Conservation (phyloP, 2,797 vertebrate species). For the Mus caroli region DNA sequence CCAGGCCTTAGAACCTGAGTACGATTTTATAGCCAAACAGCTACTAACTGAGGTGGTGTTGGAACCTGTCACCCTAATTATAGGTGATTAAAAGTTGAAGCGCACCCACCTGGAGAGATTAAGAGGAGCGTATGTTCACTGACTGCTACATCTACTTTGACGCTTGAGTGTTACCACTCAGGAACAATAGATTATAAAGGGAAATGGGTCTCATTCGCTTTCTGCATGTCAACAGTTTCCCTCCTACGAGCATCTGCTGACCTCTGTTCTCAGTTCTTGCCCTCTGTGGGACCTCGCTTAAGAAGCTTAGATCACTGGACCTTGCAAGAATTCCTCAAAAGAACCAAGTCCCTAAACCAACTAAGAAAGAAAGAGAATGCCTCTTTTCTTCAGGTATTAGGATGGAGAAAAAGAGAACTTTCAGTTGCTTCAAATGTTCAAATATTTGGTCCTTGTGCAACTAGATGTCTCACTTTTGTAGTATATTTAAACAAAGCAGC, state of each 20-base stretch:
- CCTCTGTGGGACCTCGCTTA: neutral
- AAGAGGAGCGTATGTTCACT: conserved; percentile 41
- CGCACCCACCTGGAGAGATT: conserved; percentile 52
- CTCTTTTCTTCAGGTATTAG: neutral
- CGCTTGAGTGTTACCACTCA: neutral
- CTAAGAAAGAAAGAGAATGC: neutral
- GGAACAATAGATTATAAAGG: neutral
- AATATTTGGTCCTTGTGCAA: neutral
- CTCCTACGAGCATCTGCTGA: neutral
- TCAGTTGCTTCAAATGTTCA: neutral
- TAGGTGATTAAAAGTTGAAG: conserved; percentile 75
- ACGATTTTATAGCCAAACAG: conserved; percentile 70
- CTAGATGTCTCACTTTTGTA: neutral
- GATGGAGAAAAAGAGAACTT: neutral
- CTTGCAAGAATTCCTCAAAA: neutral
- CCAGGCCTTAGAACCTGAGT: conserved; percentile 74
- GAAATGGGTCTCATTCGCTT: neutral
- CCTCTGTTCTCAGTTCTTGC: neutral
- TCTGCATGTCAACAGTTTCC: neutral
- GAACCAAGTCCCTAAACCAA: neutral
- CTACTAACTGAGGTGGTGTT: conserved; percentile 76
- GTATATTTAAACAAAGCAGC: neutral
- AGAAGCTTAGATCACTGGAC: neutral
- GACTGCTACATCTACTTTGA: conserved; percentile 26
- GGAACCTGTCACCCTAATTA: conserved; percentile 80